phyloP scores from a whole-genome alignment of 2,797 vertebrate species.

The Onychomys torridus region DNA sequence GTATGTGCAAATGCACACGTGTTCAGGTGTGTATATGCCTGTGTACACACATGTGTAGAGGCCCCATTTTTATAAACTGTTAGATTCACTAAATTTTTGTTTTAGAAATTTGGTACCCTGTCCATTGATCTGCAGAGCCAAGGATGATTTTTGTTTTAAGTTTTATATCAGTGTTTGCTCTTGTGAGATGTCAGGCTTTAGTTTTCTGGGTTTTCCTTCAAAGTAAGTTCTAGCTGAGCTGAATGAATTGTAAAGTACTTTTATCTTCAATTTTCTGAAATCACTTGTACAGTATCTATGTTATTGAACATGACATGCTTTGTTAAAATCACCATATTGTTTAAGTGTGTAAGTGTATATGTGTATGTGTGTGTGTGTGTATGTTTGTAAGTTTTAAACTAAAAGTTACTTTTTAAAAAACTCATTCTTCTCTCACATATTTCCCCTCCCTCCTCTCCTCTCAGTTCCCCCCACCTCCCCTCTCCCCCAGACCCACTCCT shows the following conservation, averaged over 20 bases:
- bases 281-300: neutral
- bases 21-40: neutral
- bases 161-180: neutral
- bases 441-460: neutral
- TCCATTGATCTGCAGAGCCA: neutral
- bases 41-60: neutral
- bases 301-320: neutral
- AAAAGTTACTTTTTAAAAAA: neutral
- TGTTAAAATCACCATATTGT: neutral
- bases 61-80: neutral
- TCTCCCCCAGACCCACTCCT: too few relatives aligned
- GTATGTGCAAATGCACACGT: neutral
- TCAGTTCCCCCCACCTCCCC: neutral
- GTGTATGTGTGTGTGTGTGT: neutral
- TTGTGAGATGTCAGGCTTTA: neutral
- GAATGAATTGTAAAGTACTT: neutral
- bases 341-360: neutral
- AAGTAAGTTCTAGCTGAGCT: neutral
- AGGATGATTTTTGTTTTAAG: neutral
- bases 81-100: neutral
- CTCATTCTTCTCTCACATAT: neutral
- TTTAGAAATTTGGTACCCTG: neutral
- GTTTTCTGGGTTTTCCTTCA: neutral
- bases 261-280: neutral
- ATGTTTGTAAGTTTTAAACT: neutral